These are phyloP conservation scores for Montipora cactus DNA, from an alignment of 64 coral and sea anemone genomes.

Conservation along the genomic window DNA sequence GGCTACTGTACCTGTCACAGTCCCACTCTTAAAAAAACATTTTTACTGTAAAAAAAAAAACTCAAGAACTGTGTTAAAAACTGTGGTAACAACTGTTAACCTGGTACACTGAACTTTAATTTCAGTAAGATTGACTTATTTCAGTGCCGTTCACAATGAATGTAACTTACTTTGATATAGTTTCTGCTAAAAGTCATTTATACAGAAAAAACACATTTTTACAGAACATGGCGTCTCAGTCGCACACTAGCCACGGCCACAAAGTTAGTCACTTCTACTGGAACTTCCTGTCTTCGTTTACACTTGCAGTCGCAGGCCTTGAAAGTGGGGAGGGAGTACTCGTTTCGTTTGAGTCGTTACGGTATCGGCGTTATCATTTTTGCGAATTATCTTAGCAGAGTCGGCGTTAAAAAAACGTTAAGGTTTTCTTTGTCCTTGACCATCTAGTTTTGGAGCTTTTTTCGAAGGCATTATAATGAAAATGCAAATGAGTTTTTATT, in stretches of 20 bases:
- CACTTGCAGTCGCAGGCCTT: no score
- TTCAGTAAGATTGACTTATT: no score
- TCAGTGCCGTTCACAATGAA: no score
- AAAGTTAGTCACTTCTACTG: neutral
- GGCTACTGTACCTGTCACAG: no score
- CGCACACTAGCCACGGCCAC: neutral
- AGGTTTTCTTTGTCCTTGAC: conserved; percentile 6
- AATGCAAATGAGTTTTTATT: neutral
- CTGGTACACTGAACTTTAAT: no score
- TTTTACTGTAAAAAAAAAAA: no score
- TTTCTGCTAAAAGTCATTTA: no score
- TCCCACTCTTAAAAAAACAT: no score
- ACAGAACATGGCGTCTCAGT: neutral
- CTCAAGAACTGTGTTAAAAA: no score
- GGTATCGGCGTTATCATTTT: neutral
- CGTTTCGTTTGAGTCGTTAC: neutral
- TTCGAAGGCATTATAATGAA: neutral
- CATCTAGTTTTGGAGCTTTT: neutral
- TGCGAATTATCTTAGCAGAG: neutral
- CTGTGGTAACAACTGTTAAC: no score
- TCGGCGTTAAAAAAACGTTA: neutral
- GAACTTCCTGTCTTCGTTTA: neutral
- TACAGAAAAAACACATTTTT: neutral
- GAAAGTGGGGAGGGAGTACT: neutral
- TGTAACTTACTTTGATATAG: no score